Conservation (phyloP, 2,113 vertebrate genomes). For the Grallaria varia region DNA sequence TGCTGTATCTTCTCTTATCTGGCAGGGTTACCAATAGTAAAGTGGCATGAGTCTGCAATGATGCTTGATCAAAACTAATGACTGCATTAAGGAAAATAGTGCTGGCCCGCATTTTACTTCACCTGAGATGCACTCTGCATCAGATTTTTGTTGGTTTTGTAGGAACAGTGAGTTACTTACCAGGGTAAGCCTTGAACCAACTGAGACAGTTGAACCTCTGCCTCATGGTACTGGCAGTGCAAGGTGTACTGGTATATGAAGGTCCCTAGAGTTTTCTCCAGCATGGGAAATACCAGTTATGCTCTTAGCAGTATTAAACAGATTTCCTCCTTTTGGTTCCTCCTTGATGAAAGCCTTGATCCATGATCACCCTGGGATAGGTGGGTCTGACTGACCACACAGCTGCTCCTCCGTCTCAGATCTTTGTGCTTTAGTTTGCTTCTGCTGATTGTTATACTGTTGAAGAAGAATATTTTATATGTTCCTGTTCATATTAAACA, state of each 20-base stretch:
- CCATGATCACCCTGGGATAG: background rate
- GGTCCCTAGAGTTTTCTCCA: background rate
- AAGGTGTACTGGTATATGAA: background rate
- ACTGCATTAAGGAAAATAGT: background rate
- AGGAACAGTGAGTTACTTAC: background rate
- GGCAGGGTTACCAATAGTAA: background rate
- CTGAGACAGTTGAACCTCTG: background rate
- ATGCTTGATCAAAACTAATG: background rate
- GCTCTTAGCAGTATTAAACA: background rate
- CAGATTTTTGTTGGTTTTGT: background rate
- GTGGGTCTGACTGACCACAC: background rate
- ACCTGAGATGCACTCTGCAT: background rate
- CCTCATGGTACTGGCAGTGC: background rate
- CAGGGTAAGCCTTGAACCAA: background rate
- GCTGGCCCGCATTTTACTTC: background rate
- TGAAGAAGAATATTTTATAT: background rate
- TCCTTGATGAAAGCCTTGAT: background rate
- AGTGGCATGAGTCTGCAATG: background rate
- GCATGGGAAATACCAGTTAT: background rate
- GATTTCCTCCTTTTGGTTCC: background rate
- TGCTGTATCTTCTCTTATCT: background rate
- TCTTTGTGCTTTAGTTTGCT: background rate
- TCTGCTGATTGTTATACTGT: background rate
- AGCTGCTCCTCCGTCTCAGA: background rate
- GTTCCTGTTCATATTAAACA: background rate